Evolutionary conservation across 1,140 invertebrate species (phyloP).

Genomic region (Aphidius ervi): DNA sequence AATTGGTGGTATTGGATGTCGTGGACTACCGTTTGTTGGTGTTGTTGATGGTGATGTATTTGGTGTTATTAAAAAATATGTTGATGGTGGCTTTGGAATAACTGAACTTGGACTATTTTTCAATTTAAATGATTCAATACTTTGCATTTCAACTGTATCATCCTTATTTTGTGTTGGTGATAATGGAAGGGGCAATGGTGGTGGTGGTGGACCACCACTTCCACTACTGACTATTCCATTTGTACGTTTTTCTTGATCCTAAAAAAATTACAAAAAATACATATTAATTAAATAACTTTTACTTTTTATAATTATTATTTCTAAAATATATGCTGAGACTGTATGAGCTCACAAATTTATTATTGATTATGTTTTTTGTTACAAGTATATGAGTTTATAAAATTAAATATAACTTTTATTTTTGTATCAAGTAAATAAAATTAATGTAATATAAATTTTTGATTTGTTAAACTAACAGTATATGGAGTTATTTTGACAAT

Average conservation of each 20-base stretch:
- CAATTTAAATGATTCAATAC: conserved; percentile 66
- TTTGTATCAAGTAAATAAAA: background rate
- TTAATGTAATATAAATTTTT: background rate
- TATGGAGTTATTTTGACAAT: conserved; percentile 42
- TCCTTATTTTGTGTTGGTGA: conserved; percentile 41
- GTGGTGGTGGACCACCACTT: conserved; percentile 30
- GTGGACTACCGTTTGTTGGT: conserved; percentile 30
- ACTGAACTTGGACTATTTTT: conserved; percentile 57
- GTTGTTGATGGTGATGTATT: conserved; percentile 23
- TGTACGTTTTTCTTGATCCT: conserved; percentile 41
- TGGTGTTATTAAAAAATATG: conserved; percentile 55
- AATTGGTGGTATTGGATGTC: conserved; percentile 14
- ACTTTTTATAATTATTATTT: background rate
- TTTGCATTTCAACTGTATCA: conserved; percentile 65
- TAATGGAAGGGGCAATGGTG: conserved; percentile 33
- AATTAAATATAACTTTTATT: too few species aligned
- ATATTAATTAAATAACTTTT: background rate
- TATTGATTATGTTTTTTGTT: too few species aligned
- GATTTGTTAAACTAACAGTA: conserved; percentile 31
- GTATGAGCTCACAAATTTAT: too few species aligned
- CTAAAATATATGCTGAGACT: too few species aligned
- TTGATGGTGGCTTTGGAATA: conserved; percentile 62
- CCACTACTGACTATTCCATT: conserved; percentile 26
- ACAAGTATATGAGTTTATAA: too few species aligned
- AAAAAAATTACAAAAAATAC: background rate